Evolutionary conservation across 1,140 invertebrate genomes (phyloP).

Genomic region (Heliconius himera): DNA sequence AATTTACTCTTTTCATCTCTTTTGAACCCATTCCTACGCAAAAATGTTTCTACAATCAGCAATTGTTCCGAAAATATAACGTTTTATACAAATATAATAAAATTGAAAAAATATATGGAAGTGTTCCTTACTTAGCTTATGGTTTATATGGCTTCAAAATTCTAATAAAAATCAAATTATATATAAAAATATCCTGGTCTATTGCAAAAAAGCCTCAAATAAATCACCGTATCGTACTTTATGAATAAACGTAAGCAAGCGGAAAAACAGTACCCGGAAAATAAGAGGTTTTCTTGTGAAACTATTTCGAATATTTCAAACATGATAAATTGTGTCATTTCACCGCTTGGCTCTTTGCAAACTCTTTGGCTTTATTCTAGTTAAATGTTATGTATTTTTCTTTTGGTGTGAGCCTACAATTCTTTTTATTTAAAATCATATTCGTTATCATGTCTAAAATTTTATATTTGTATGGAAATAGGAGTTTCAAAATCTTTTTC

Average conservation of each 20-base stretch:
- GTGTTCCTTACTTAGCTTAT: neutral
- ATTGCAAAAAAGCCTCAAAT: neutral
- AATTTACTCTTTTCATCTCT: too few species aligned
- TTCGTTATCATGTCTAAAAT: too few species aligned
- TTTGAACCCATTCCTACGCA: too few species aligned
- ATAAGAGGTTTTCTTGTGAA: constrained; percentile 27
- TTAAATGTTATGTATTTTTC: neutral
- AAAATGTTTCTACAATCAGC: too few species aligned
- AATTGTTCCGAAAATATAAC: too few species aligned
- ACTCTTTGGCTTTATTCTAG: neutral
- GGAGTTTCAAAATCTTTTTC: too few species aligned
- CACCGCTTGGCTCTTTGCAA: neutral
- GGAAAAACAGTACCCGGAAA: constrained; percentile 30
- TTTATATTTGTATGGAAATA: too few species aligned
- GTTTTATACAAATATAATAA: too few species aligned
- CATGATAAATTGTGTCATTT: constrained; percentile 24
- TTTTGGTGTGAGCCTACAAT: neutral
- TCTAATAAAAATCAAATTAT: too few species aligned
- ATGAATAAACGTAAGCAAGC: constrained; percentile 28
- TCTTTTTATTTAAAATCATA: too few species aligned
- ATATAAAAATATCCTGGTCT: neutral
- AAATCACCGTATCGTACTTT: constrained; percentile 23
- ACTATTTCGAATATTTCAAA: constrained; percentile 21
- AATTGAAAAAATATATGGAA: neutral
- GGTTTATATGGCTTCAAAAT: neutral